Conservation (phyloP, 2,113 vertebrate genomes). For the Xenopus borealis region DNA sequence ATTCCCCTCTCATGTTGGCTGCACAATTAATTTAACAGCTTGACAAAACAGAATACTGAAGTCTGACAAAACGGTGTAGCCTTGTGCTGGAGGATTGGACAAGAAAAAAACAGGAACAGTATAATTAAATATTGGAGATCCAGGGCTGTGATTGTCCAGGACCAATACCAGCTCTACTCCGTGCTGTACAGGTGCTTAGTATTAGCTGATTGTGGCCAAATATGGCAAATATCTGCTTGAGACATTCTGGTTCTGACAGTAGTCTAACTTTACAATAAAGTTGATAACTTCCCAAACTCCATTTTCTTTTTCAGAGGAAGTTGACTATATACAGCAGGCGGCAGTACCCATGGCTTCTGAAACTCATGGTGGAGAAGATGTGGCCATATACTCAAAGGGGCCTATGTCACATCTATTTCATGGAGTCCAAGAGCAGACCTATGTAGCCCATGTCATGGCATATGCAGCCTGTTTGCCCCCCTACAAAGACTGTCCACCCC, state of each 20-base stretch:
- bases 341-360: constrained; percentile 72
- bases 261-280: no score
- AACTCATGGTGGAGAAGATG: constrained; percentile 79
- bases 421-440: constrained; percentile 86
- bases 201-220: no score
- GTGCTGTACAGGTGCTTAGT: no score
- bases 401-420: constrained; percentile 88
- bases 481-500: constrained; percentile 54
- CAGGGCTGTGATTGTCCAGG: accelerated
- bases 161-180: no score
- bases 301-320: constrained; percentile 53
- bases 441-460: constrained; percentile 83
- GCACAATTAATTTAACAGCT: no score
- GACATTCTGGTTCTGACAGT: no score
- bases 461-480: constrained; percentile 81
- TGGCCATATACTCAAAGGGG: constrained; percentile 78
- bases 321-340: constrained; percentile 73
- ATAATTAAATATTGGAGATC: constrained; percentile 44
- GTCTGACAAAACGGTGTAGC: no score
- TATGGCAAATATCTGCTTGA: no score
- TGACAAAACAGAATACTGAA: no score
- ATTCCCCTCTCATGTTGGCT: no score
- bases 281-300: neutral
- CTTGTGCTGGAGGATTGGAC: no score
- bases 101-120: neutral